phyloP scores from a whole-genome alignment of 2,113 vertebrate species.

The Gallinago undulata region DNA sequence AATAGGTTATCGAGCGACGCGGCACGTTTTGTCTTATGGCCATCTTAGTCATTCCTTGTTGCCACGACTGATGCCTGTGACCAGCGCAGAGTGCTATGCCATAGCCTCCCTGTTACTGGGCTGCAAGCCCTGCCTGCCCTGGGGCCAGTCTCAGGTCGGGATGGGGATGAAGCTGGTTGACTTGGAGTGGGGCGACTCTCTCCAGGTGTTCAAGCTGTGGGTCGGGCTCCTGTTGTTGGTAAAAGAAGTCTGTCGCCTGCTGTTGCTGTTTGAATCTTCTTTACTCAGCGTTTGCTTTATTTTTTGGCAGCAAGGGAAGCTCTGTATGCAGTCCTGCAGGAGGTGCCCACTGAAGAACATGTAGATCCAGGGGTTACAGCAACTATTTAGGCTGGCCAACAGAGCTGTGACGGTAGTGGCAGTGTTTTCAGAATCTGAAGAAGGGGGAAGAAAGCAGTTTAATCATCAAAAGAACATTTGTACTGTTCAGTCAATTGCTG shows the following conservation, averaged over 20 bases:
- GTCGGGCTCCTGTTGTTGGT: constrained; percentile 86
- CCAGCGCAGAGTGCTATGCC: not conserved
- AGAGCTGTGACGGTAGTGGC: constrained; percentile 88
- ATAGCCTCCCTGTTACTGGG: not conserved
- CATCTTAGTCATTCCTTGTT: not conserved
- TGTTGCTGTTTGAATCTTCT: constrained; percentile 89
- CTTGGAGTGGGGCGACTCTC: constrained; percentile 77
- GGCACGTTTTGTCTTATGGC: not conserved
- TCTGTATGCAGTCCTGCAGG: constrained; percentile 87
- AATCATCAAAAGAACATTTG: not conserved
- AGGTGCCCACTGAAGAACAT: constrained; percentile 98
- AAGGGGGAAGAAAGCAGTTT: not conserved
- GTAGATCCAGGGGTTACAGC: constrained; percentile 98
- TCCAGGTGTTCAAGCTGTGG: constrained; percentile 81
- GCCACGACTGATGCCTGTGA: not conserved
- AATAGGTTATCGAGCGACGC: not conserved
- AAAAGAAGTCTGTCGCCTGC: constrained; percentile 84
- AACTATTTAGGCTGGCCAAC: constrained; percentile 94
- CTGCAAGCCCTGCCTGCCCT: not conserved
- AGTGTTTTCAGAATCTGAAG: constrained; percentile 89
- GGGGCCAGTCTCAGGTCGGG: constrained; percentile 67
- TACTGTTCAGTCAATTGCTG: not conserved
- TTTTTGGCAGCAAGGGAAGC: constrained; percentile 82
- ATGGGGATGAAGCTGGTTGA: constrained; percentile 74
- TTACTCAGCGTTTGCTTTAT: constrained; percentile 77